Evolutionary conservation across 2,888 invertebrate genomes (phyloP).

Genomic region (Zhuqinia jingwanae): DNA sequence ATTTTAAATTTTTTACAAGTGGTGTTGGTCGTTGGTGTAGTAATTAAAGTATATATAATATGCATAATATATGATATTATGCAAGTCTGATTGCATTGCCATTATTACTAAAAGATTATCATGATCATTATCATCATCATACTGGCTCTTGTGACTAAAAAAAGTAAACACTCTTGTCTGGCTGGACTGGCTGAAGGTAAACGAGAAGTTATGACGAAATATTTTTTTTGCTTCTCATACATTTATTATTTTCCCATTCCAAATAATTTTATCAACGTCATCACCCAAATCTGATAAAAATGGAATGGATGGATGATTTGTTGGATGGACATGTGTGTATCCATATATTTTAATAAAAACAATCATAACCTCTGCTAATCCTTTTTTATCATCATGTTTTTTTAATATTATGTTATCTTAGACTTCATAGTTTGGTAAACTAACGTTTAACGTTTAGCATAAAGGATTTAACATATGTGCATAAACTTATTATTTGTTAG

Average conservation of each 20-base stretch:
- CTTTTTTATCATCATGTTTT: slow-evolving; percentile 16
- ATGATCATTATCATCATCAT: neutral
- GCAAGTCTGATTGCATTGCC: neutral
- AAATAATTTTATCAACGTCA: neutral
- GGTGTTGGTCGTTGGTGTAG: neutral
- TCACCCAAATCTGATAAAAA: neutral
- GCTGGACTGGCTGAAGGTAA: slow-evolving; percentile 40
- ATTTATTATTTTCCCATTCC: neutral
- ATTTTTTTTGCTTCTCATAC: no score
- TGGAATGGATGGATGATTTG: neutral
- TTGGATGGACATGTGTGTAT: neutral
- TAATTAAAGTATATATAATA: slow-evolving; percentile 13
- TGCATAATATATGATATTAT: no score
- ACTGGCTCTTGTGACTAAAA: neutral
- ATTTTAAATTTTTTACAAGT: neutral
- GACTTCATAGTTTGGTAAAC: neutral
- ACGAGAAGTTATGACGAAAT: slow-evolving; percentile 31
- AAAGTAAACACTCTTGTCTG: no score
- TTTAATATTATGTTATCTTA: neutral
- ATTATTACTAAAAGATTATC: neutral
- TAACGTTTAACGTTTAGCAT: neutral
- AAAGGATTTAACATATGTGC: no score
- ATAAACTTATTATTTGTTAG: no score
- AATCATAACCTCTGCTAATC: slow-evolving; percentile 15
- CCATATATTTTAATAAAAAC: neutral